Base-by-base conservation (phyloP, 2,888 invertebrate species). In the Platypus cylindrus region DNA sequence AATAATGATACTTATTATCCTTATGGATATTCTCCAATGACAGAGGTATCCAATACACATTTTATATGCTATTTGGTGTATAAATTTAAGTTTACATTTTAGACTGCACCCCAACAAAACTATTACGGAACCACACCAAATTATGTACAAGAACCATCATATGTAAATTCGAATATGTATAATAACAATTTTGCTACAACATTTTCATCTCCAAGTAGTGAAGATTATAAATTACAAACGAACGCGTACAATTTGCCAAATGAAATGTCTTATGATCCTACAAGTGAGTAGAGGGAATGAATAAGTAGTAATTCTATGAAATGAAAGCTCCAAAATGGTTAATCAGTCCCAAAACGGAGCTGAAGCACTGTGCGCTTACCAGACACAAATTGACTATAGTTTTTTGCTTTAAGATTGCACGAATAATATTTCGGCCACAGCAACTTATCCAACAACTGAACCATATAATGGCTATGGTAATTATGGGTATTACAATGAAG, bases 121-220 rank as follows among this genome's bases (percentile, higher is more conserved):
- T 36, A 32, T 17, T 31, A 18, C 11, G 17, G n/a, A n/a, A n/a
- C n/a, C n/a, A n/a, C n/a, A n/a, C n/a, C n/a, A n/a, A n/a, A 51
- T 27, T 49, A 49, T 31, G 44, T 48, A 3, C 37, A 46, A 15
- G 45, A 52, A 33, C 52, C 50, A 5, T 46, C 50, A 5, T 52
- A 51, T 3, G 53, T 53, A 2, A 46, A 41, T 15, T 43, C 48
- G 1, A 41, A 45, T 32, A 32, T 41, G 3, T 24, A 17, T 22
- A 46, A 37, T 15, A 37, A 36, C 25, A 45, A 38, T 32, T 34
- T 41, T 14, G 44, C 37, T 36, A 38, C 48, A 7, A 50, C 47
- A 2, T 53, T 52, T 32, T 50, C 53, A 1, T 49, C 53, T 3
- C 53, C 53, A 3, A 30, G 29, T 23, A 27, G 32, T 5, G 38